Percentiles rank a stretch among this genome's conserved stretches.
These are phyloP conservation scores for Chionoecetes opilio DNA, from an alignment of 1,140 invertebrate species.

Conservation along the genomic window DNA sequence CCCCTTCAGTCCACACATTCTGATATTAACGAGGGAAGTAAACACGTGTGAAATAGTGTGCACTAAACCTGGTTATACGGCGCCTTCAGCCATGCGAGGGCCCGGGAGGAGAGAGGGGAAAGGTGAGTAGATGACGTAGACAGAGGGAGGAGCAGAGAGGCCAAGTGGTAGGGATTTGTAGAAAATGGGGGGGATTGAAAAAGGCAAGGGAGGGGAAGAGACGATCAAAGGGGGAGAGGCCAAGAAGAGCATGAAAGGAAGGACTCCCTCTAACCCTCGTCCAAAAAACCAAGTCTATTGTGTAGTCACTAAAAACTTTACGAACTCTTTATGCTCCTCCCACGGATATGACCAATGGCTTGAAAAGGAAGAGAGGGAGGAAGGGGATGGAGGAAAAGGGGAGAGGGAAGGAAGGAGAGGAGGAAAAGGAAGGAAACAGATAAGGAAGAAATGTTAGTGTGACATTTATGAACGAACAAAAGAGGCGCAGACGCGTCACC, in stretches of 20 bases:
- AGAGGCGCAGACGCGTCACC: neutral
- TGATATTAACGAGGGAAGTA: neutral
- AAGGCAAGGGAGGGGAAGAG: neutral
- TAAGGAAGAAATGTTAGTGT: neutral
- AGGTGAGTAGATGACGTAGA: neutral
- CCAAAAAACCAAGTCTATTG: neutral
- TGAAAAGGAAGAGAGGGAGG: neutral
- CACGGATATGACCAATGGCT: constrained; percentile 18
- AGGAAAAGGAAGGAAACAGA: neutral
- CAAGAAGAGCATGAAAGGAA: too few relatives aligned
- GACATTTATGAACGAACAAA: neutral
- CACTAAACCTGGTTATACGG: constrained; percentile 6
- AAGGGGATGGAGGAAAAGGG: neutral
- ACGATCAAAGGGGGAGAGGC: too few relatives aligned
- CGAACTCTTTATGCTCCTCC: constrained; percentile 25
- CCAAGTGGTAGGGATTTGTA: neutral
- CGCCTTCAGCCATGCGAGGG: neutral
- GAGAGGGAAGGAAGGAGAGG: neutral
- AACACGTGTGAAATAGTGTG: constrained; percentile 20
- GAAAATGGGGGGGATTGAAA: neutral
- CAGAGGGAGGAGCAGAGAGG: neutral
- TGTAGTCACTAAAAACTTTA: constrained; percentile 7
- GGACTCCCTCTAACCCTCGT: too few relatives aligned
- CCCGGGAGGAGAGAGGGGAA: neutral
- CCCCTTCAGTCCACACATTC: neutral